These are phyloP conservation scores for Hemiprocne comata DNA, from an alignment of 2,113 vertebrate species.

Conservation along the genomic window DNA sequence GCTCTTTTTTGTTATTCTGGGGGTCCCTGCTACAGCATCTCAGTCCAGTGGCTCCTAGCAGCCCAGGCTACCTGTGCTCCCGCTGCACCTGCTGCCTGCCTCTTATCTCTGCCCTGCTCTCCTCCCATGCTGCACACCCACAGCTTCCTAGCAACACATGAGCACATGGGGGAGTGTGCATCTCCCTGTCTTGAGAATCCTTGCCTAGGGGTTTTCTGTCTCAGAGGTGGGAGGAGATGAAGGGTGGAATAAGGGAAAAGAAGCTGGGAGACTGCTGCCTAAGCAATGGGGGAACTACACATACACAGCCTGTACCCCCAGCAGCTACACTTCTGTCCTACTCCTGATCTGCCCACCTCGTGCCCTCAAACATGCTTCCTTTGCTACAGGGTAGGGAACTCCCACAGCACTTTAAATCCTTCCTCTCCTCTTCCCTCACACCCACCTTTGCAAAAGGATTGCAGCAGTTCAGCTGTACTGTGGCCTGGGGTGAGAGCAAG, in stretches of 20 bases:
- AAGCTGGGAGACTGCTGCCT: background rate
- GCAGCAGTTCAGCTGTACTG: background rate
- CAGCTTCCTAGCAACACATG: background rate
- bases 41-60: background rate
- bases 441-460: background rate
- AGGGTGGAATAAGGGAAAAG: background rate
- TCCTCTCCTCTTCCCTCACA: background rate
- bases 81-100: background rate
- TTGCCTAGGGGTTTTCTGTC: background rate
- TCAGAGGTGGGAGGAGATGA: background rate
- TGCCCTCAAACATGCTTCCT: background rate
- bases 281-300: background rate
- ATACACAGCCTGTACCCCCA: background rate
- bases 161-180: rapidly evolving
- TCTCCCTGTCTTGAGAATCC: background rate
- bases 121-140: background rate
- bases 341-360: background rate
- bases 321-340: background rate
- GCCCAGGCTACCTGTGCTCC: background rate
- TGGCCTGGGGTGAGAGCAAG: background rate
- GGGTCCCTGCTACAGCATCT: background rate
- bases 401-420: background rate
- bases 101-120: background rate
- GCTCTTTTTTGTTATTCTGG: background rate
- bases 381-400: background rate